Percentiles rank a stretch among this genome's conserved stretches.
phyloP scores from a whole-genome alignment of 2,113 vertebrate genomes.

The Picathartes gymnocephalus region DNA sequence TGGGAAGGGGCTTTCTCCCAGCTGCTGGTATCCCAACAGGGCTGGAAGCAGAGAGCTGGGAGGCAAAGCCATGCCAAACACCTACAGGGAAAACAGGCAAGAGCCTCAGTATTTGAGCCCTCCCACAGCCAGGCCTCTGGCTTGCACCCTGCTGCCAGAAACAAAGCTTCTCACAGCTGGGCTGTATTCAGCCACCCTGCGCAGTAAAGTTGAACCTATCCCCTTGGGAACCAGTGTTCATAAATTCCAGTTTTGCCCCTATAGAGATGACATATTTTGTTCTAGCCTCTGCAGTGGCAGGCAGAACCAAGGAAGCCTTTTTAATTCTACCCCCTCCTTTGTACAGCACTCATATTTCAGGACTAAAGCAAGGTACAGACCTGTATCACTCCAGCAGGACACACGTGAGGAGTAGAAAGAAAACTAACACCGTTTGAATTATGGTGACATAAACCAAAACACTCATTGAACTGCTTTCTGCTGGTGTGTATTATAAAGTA shows the following conservation, averaged over 20 bases:
- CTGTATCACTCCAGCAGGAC: neutral
- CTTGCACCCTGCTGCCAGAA: neutral
- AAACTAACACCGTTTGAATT: neutral
- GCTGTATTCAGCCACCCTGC: neutral
- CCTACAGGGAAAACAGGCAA: neutral
- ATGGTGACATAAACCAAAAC: neutral
- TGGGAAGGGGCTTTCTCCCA: neutral
- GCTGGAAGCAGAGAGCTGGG: neutral
- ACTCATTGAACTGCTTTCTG: neutral
- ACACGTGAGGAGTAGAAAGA: neutral
- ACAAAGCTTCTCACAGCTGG: neutral
- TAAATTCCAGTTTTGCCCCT: neutral
- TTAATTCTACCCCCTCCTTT: neutral
- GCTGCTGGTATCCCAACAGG: fast-evolving
- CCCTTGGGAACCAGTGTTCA: neutral
- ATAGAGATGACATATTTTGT: neutral
- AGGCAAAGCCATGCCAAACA: neutral
- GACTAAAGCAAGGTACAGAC: neutral
- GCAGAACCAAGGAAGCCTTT: neutral
- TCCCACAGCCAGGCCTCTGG: neutral
- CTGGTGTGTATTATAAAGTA: neutral
- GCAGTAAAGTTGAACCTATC: neutral
- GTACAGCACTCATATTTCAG: neutral
- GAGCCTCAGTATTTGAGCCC: neutral
- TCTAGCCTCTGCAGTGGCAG: neutral